These are phyloP conservation scores for Agonopterix heracliana DNA, from an alignment of 2,888 invertebrate species.

Conservation along the genomic window DNA sequence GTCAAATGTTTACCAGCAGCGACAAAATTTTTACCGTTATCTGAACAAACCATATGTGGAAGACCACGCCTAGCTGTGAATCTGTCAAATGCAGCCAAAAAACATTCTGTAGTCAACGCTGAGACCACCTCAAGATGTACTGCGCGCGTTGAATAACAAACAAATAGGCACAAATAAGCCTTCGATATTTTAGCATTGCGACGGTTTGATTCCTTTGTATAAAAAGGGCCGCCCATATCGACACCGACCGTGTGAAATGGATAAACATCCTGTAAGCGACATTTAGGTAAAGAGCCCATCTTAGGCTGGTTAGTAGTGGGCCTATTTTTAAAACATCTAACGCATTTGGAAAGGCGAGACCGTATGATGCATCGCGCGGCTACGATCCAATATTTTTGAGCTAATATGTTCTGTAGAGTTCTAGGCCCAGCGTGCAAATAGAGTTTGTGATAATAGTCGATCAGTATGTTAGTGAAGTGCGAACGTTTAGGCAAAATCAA, in stretches of 20 bases:
- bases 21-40: constrained; percentile 15
- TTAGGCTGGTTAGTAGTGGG: background rate
- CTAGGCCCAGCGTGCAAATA: constrained; percentile 5
- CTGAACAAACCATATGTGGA: constrained; percentile 6
- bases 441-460: constrained; percentile 5
- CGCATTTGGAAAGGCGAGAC: background rate
- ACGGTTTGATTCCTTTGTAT: constrained; percentile 9
- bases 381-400: background rate
- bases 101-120: constrained; percentile 6
- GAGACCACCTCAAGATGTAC: constrained; percentile 15
- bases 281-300: constrained; percentile 8
- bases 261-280: background rate
- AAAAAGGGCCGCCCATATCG: constrained; percentile 11
- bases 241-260: constrained; percentile 6
- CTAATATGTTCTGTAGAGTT: constrained; percentile 4
- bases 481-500: constrained; percentile 6
- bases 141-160: constrained; percentile 22
- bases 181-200: constrained; percentile 18
- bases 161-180: constrained; percentile 19
- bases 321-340: background rate
- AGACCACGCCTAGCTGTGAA: constrained; percentile 13
- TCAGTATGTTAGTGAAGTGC: constrained; percentile 5
- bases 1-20: constrained; percentile 8
- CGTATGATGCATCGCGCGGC: background rate
- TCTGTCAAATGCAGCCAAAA: constrained; percentile 11